Conservation (phyloP, 2,888 invertebrate species). For the Plagiodera versicolora region DNA sequence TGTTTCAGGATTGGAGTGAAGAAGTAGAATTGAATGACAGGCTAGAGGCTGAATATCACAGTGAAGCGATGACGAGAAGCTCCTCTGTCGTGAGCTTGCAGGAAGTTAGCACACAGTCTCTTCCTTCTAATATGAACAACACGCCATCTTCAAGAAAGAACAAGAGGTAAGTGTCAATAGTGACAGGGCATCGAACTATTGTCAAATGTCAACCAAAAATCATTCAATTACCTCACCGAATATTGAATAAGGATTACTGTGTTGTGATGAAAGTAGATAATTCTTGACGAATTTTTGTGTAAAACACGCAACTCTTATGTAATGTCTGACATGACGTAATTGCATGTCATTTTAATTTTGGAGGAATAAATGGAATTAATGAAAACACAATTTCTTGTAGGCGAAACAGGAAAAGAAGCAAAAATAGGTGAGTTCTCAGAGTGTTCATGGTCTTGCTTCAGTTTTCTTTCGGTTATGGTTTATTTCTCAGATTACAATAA, state of each 20-base stretch:
- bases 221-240: too few species aligned
- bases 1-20: constrained; percentile 62
- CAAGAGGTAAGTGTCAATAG: constrained; percentile 34
- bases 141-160: constrained; percentile 44
- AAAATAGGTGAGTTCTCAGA: constrained; percentile 38
- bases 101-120: constrained; percentile 46
- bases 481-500: not conserved
- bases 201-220: too few species aligned
- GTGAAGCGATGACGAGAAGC: constrained; percentile 58
- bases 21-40: constrained; percentile 61
- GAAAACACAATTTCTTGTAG: constrained; percentile 31
- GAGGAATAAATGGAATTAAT: not conserved
- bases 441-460: not conserved
- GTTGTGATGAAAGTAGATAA: constrained; percentile 6
- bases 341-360: not conserved
- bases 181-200: too few species aligned
- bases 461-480: not conserved
- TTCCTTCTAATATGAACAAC: constrained; percentile 39
- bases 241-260: too few species aligned
- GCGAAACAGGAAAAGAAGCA: constrained; percentile 40
- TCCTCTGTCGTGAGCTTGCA: constrained; percentile 59
- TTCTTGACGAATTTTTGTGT: constrained; percentile 4
- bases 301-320: too few species aligned
- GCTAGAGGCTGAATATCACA: constrained; percentile 55
- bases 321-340: too few species aligned